These are phyloP conservation scores for Cantharis nigra DNA, from an alignment of 2,888 invertebrate species.

Conservation along the genomic window DNA sequence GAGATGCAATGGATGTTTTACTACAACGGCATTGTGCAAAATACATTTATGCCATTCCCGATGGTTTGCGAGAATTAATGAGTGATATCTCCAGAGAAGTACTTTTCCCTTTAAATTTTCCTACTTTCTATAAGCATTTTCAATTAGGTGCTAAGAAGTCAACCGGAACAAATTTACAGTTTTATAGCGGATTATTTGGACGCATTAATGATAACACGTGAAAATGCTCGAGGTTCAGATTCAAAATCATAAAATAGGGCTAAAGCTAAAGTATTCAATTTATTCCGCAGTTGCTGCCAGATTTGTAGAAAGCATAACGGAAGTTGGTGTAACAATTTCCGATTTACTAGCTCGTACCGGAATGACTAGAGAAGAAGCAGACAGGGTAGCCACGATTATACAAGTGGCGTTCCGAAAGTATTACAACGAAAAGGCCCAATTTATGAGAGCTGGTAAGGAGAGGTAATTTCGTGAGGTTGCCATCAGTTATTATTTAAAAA, in stretches of 20 bases:
- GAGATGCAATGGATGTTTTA: constrained; percentile 44
- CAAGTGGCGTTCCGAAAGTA: constrained; percentile 44
- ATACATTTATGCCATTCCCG: constrained; percentile 62
- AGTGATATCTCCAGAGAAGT: constrained; percentile 75
- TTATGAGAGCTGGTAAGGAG: background rate
- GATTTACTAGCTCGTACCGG: constrained; percentile 47
- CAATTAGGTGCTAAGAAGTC: constrained; percentile 66
- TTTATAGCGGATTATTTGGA: constrained; percentile 74
- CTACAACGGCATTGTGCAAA: constrained; percentile 56
- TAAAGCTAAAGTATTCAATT: background rate
- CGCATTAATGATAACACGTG: constrained; percentile 67
- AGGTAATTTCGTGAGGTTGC: background rate
- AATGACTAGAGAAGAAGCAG: constrained; percentile 46
- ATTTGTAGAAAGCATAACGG: constrained; percentile 49
- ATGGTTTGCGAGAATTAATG: constrained; percentile 72
- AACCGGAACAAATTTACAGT: constrained; percentile 66
- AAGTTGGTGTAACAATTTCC: constrained; percentile 47
- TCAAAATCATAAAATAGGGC: background rate
- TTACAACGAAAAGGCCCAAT: constrained; percentile 21
- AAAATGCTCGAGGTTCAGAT: constrained; percentile 56
- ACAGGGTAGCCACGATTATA: constrained; percentile 45
- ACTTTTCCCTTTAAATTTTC: background rate
- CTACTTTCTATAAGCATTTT: background rate
- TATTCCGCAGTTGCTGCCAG: constrained; percentile 46
- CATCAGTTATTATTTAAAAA: background rate